A percentile compares a stretch with the other conserved stretches of the same genome.
phyloP scores from a whole-genome alignment of 2,113 vertebrate genomes.

The Periophthalmodon schlosseri region DNA sequence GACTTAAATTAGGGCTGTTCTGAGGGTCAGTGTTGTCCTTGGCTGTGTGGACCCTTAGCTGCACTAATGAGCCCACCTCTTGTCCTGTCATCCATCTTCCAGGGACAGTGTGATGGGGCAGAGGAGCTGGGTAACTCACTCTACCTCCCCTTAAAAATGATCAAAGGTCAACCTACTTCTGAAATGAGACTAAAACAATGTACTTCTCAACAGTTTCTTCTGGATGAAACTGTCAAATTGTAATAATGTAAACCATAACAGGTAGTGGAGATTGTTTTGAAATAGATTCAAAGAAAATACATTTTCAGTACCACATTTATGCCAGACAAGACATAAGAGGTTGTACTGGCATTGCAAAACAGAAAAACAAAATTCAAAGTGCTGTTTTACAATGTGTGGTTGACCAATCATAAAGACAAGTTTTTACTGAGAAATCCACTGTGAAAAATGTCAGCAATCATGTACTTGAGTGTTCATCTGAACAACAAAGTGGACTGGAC shows the following conservation, averaged over 20 bases:
- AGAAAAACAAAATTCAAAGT: not conserved
- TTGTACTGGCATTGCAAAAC: not conserved
- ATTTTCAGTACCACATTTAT: not conserved
- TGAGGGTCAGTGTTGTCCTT: slow-evolving; percentile 10
- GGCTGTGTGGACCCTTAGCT: slow-evolving; percentile 19
- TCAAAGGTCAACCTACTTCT: not conserved
- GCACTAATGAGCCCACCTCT: slow-evolving; percentile 23
- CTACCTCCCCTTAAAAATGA: not conserved
- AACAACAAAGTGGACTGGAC: not conserved
- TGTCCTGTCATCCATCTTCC: slow-evolving; percentile 33
- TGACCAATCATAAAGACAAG: not conserved
- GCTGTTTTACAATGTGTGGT: not conserved
- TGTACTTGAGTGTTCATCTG: not conserved
- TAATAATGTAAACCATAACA: not conserved
- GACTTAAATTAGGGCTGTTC: slow-evolving; percentile 7
- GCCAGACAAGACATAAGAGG: no score
- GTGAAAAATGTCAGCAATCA: not conserved
- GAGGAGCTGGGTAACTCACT: slow-evolving; percentile 17
- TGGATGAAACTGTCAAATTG: not conserved
- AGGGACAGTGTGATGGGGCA: slow-evolving; percentile 17
- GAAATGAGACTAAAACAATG: not conserved
- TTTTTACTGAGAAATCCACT: not conserved
- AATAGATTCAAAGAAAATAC: not conserved
- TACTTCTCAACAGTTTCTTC: not conserved
- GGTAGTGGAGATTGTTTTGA: not conserved